Base-by-base conservation (phyloP, 53 echinoderm and acorn worm species). In the Pentamera pediparva region DNA sequence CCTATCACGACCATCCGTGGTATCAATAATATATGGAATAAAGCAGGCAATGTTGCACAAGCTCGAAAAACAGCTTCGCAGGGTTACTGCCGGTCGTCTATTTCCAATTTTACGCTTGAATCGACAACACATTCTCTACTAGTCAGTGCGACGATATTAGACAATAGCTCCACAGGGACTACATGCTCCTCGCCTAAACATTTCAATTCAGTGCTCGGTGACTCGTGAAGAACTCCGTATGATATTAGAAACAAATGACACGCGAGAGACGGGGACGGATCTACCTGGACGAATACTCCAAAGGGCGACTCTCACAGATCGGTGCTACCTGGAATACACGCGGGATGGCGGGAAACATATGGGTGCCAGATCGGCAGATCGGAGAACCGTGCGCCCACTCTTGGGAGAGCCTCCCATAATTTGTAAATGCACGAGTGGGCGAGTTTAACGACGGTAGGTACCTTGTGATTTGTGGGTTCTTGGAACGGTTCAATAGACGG, bases 371-470 rank as follows among this genome's bases (percentile, higher is more conserved):
- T 72, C 15, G 4, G 2, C 20, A 36, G 33, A 36, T 35, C 22
- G 33, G 13, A 4, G 30, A 57, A 62, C n/a, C n/a, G n/a, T n/a
- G n/a, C n/a, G n/a, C n/a, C n/a, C n/a, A n/a, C 63, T 62, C 63
- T 31, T 32, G 51, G 72, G 51, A 54, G 6, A 40, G 1, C 19
- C 64, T 7, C 28, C 21, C 27, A 26, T 69, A 69, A 69, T 69
- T 69, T 69, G 45, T 37, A 69, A 72, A 51, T 72, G 72, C 72
- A 72, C 72, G 72, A 72, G 72, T 72, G 72, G 72, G 72, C 72
- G 72, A 72, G 25, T 72, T 72, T 72, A 52, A 72, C 53, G 51
- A 54, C 28, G 26, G 72, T 32, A 30, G 32, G 34, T 32, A 13
- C 29, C 17, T 17, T 21, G 24, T 72, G 72, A 72, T 72, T 72